phyloP scores from a whole-genome alignment of 2,797 vertebrate genomes.

The Neoniphon sammara region DNA sequence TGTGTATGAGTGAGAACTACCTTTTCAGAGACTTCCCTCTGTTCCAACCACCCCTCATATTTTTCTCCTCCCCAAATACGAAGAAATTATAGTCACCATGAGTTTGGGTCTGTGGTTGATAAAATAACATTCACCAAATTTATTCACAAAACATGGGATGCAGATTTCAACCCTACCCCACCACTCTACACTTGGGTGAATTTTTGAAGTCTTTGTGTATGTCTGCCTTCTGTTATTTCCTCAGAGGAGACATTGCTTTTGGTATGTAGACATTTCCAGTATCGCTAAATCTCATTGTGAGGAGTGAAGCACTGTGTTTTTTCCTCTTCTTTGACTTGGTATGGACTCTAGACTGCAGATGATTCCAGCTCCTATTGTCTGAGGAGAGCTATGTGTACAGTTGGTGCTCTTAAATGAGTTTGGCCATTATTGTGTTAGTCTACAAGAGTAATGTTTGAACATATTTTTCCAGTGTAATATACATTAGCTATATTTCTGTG shows the following conservation, averaged over 20 bases:
- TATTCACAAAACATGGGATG: conserved; percentile 4
- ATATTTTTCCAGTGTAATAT: conserved; percentile 37
- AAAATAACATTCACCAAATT: not conserved
- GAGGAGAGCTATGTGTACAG: conserved; percentile 8
- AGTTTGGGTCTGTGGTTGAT: not conserved
- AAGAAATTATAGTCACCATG: conserved; percentile 12
- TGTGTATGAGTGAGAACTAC: not conserved
- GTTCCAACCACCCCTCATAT: not conserved
- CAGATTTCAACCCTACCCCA: conserved; percentile 20
- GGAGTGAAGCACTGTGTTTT: not conserved
- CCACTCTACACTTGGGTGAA: not conserved
- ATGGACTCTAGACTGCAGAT: not conserved
- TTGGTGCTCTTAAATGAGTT: conserved; percentile 28
- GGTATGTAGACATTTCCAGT: not conserved
- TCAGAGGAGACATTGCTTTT: not conserved
- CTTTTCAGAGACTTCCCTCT: not conserved
- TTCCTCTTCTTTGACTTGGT: conserved; percentile 7
- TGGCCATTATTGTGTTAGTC: conserved; percentile 25
- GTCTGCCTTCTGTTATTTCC: conserved; percentile 20
- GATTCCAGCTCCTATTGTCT: not conserved
- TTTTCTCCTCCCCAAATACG: not conserved
- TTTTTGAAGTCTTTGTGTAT: conserved; percentile 34
- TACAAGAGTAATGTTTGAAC: conserved; percentile 21
- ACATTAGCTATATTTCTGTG: conserved; percentile 30
- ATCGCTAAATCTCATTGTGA: conserved; percentile 14